These are phyloP conservation scores for Rapana venosa DNA, from an alignment of 2,888 invertebrate species.

Conservation along the genomic window DNA sequence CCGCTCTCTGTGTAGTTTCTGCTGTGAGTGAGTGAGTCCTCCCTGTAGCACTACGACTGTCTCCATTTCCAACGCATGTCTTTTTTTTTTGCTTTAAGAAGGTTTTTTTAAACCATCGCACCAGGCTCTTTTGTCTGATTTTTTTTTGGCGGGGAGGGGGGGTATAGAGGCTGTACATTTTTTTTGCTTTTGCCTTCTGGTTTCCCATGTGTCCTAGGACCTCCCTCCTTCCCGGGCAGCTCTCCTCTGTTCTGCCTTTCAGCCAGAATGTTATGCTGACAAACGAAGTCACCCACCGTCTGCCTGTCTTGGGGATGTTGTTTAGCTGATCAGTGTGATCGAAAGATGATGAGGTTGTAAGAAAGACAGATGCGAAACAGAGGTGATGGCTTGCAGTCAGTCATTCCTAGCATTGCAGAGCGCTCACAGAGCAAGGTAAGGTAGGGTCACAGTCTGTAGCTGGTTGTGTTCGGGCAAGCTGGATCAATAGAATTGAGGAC, in stretches of 20 bases:
- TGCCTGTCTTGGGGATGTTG: too few species aligned
- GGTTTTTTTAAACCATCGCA: not conserved
- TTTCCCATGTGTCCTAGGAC: not conserved
- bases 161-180: not conserved
- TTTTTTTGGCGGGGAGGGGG: not conserved
- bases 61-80: not conserved
- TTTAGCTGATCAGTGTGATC: not conserved
- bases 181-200: not conserved
- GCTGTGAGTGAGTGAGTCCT: not conserved
- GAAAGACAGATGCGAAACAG: not conserved
- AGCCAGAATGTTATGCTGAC: not conserved
- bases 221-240: not conserved
- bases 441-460: not conserved
- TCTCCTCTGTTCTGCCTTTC: not conserved
- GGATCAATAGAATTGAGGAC: slow-evolving; percentile 16
- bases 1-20: not conserved
- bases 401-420: not conserved
- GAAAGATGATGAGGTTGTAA: not conserved
- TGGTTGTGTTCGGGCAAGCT: not conserved
- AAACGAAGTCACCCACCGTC: not conserved
- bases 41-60: not conserved
- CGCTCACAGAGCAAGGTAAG: too few species aligned
- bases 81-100: not conserved
- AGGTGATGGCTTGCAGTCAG: not conserved
- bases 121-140: not conserved